These are phyloP conservation scores for Elephantulus edwardii DNA, from an alignment of 2,113 vertebrate species.

Conservation along the genomic window DNA sequence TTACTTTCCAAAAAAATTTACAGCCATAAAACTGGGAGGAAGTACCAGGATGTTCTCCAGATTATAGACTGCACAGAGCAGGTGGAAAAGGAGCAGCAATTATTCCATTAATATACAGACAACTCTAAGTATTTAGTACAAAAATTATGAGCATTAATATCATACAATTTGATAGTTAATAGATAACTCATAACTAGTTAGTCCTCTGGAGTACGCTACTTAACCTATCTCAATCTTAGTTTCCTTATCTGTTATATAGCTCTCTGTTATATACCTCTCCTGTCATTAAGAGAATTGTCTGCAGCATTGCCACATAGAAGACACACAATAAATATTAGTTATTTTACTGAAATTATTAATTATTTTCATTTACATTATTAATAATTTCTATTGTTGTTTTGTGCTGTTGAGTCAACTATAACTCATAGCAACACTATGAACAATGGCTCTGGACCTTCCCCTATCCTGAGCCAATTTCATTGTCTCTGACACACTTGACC, in stretches of 20 bases:
- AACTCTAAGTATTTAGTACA: background rate
- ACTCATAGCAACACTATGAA: no score
- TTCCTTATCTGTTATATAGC: background rate
- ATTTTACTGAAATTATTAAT: background rate
- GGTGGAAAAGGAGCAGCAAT: background rate
- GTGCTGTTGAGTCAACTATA: no score
- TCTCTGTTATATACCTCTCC: no score
- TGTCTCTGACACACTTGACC: no score
- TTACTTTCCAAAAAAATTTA: background rate
- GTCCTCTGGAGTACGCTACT: background rate
- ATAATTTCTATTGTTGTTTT: no score
- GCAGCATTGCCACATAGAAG: background rate
- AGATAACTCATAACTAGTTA: background rate
- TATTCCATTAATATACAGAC: background rate
- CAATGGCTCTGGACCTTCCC: no score
- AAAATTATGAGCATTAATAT: background rate
- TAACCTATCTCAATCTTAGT: background rate
- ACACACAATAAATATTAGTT: background rate
- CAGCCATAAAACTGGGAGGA: background rate
- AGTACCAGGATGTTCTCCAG: background rate
- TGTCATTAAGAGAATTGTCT: background rate
- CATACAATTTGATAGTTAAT: background rate
- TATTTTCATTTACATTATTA: background rate
- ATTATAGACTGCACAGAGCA: background rate
- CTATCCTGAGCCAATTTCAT: no score